Base-by-base conservation (phyloP, 2,797 vertebrate species). In the Lacerta bilineata region DNA sequence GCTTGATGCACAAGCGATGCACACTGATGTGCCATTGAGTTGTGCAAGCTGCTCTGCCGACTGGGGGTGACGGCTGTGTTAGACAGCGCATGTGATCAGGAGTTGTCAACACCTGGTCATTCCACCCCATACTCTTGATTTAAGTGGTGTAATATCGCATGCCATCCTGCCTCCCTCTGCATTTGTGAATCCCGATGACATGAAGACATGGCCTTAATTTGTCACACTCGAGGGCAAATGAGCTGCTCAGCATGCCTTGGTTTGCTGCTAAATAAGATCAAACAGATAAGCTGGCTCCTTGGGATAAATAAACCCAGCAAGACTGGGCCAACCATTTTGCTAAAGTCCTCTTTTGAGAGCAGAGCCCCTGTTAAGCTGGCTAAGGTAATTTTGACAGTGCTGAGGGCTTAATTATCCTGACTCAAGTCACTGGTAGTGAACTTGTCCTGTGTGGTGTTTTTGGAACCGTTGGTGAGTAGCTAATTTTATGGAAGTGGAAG, bases 101-200 rank as follows among this genome's bases (percentile, higher is more conserved):
- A 55, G 39, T 39, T 85, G 68, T 85, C 78, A 89, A 41, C 77
- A 74, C 71, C 43, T 89, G 86, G 69, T 33, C 71, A 41, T n/a
- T 6, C 7, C 43, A 76, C 11, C 3, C 59, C 59, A 20, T 64
- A 33, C 50, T 85, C 85, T 81, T 85, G 33, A 85, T 81, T 55
- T 80, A 80, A 72, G 68, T 36, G 68, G 77, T 75, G 68, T 36
- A 81, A 81, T 85, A 50, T n/a, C 18, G 20, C 59, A 72, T 68
- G 59, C 10, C 59, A 29, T 29, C 27, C 39, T 75, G 68, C 29
- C 25, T 8, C 7, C 50, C 68, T 39, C 55, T 39, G 29, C 81
- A 33, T 76, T 85, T 66, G 71, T 89, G 41, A 41, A 36, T 85
- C 33, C 41, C 55, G 78, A 89, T 81, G 83, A 68, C 69, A 64